phyloP scores from a whole-genome alignment of 2,888 invertebrate genomes.

The Oligia fasciuncula region DNA sequence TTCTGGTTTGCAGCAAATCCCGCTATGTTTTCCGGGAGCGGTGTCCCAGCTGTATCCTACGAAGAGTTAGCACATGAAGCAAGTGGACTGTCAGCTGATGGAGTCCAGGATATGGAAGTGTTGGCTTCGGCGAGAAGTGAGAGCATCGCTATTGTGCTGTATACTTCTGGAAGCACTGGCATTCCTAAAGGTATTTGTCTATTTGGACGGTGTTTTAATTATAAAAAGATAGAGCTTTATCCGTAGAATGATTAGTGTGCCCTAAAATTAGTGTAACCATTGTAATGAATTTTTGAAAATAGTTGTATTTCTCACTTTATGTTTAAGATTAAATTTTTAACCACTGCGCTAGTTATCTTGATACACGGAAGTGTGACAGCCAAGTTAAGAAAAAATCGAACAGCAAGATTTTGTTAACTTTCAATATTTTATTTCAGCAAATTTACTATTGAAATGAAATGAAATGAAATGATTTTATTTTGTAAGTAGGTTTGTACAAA shows the following conservation, averaged over 20 bases:
- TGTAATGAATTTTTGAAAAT: too few relatives aligned
- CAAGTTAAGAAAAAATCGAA: neutral
- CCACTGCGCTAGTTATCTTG: too few relatives aligned
- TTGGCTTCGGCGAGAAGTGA: conserved; percentile 81
- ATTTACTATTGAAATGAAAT: too few relatives aligned
- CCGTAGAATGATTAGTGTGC: too few relatives aligned
- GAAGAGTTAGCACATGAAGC: conserved; percentile 88
- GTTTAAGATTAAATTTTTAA: too few relatives aligned
- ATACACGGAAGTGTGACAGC: neutral
- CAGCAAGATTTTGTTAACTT: neutral
- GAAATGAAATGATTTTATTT: too few relatives aligned
- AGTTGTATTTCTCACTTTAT: too few relatives aligned
- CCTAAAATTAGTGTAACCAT: too few relatives aligned
- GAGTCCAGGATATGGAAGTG: conserved; percentile 81
- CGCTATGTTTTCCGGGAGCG: conserved; percentile 80
- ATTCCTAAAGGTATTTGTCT: conserved; percentile 93
- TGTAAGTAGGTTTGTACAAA: too few relatives aligned
- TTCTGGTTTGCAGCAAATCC: conserved; percentile 78
- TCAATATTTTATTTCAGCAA: neutral
- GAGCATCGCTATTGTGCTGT: conserved; percentile 93
- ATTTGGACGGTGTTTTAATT: neutral
- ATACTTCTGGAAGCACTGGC: conserved; percentile 97
- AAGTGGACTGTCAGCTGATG: conserved; percentile 79
- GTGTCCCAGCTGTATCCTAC: conserved; percentile 83
- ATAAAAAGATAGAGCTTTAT: too few relatives aligned